Percentiles rank a stretch among this genome's conserved stretches.
These are phyloP conservation scores for Lissocephala sabroskyi DNA, from an alignment of 2,888 invertebrate genomes.

Conservation along the genomic window DNA sequence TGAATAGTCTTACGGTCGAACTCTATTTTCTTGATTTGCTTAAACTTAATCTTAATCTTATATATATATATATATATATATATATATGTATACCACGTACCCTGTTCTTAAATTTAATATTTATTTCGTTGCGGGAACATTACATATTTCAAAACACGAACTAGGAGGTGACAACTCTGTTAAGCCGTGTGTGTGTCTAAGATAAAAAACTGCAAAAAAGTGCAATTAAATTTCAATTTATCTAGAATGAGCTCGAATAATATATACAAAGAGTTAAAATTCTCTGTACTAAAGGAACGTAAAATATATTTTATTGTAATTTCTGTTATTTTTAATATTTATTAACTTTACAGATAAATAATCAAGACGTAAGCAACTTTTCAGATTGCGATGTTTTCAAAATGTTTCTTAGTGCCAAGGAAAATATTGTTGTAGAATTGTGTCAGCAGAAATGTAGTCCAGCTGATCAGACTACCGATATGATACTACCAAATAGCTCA, in stretches of 20 bases:
- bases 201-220: too few species aligned
- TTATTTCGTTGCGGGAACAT: too few species aligned
- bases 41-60: too few species aligned
- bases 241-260: slow-evolving; percentile 40
- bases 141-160: too few species aligned
- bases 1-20: too few species aligned
- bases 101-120: too few species aligned
- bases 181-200: too few species aligned
- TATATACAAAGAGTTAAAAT: slow-evolving; percentile 36
- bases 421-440: slow-evolving; percentile 77
- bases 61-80: too few species aligned
- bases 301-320: not conserved
- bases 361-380: slow-evolving; percentile 76
- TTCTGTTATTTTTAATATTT: slow-evolving; percentile 1
- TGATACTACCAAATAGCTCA: slow-evolving; percentile 4
- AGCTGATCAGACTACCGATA: slow-evolving; percentile 3
- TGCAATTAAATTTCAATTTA: too few species aligned
- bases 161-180: too few species aligned
- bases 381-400: slow-evolving; percentile 77
- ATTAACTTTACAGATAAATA: slow-evolving; percentile 74
- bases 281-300: slow-evolving; percentile 58
- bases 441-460: slow-evolving; percentile 70
- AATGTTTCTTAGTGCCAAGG: slow-evolving; percentile 76
- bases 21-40: too few species aligned
- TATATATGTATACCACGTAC: too few species aligned